Conservation (phyloP, 2,113 vertebrate species). For the Trichomycterus rosablanca region DNA sequence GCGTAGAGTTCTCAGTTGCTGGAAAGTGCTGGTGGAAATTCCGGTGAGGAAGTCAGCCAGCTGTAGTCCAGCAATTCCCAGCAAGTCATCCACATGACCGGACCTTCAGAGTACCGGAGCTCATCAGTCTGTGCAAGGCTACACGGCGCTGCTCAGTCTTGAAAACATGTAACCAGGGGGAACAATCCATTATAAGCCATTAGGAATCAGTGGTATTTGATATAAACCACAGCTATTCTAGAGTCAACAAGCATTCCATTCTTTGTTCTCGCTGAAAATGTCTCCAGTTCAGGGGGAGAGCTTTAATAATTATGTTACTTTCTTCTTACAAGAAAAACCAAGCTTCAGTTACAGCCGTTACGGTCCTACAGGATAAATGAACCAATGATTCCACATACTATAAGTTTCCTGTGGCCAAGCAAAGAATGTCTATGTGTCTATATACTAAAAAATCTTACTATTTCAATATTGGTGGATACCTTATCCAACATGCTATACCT, state of each 20-base stretch:
- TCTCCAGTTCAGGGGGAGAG: constrained; percentile 31
- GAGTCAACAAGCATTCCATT: constrained; percentile 47
- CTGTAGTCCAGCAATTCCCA: constrained; percentile 2
- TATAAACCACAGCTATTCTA: constrained; percentile 34
- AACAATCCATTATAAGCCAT: constrained; percentile 42
- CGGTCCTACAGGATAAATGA: too few relatives aligned
- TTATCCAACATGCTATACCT: too few relatives aligned
- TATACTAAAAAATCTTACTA: too few relatives aligned
- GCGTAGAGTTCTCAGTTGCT: too few relatives aligned
- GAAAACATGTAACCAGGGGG: constrained; percentile 32
- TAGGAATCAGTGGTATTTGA: constrained; percentile 42
- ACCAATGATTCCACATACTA: too few relatives aligned
- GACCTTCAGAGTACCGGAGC: constrained; percentile 3
- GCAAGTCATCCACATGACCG: constrained; percentile 6
- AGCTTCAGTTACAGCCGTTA: too few relatives aligned
- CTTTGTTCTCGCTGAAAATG: constrained; percentile 26
- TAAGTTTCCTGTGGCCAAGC: too few relatives aligned
- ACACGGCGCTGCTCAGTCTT: constrained; percentile 10
- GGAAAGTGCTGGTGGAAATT: too few relatives aligned
- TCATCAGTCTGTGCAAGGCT: constrained; percentile 5
- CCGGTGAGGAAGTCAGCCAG: too few relatives aligned
- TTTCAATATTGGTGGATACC: too few relatives aligned
- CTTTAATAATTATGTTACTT: constrained; percentile 20
- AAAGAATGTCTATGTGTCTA: too few relatives aligned
- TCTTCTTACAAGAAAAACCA: constrained; percentile 3